Evolutionary conservation across 2,797 vertebrate genomes (phyloP), one percentile per base, ranked within the genome.

Genomic region (Adelosebastes latens): DNA sequence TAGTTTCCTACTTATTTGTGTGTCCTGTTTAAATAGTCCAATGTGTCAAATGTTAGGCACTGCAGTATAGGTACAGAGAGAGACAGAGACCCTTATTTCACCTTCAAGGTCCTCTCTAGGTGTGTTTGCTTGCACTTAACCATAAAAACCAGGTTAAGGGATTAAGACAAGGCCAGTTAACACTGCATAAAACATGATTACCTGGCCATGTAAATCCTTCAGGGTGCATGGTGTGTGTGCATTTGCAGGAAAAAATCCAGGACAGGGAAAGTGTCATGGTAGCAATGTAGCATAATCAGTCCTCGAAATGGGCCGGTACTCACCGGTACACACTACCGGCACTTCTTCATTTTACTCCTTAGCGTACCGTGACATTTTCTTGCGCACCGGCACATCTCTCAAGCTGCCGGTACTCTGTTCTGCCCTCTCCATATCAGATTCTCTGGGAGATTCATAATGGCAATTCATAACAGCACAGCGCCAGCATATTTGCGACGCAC

Each of bases 121-220:
- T 25, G 24, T 27, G 32, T 71, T 76, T 85, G 52, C 46, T 36
- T 34, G 18, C 14, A 72, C 22, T 42, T 63, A 13, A 52, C 2
- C 31, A n/a, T 32, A 70, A 69, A 69, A 46, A 39, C 16, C 20
- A 42, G 20, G 27, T 39, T 62, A 67, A 55, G 12, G 56, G 77
- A 82, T 84, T 83, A 82, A 66, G 59, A 68, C 27, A n/a, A 79
- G 14, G 20, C 9, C 27, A 10, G 7, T 58, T 64, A 59, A 59
- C n/a, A n/a, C 60, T 18, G 3, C 65, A 72, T 88, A 25, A 75
- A 77, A 56, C 64, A 46, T 32, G 59, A 78, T 68, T 24, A 80
- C 20, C 46, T 27, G 27, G 22, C 4, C 25, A 22, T 53, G 58
- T 42, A 77, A 78, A 68, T 2, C 42, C 42, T 18, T 55, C 10